Base-by-base conservation (phyloP, 2,113 vertebrate species). In the Morone chrysops region DNA sequence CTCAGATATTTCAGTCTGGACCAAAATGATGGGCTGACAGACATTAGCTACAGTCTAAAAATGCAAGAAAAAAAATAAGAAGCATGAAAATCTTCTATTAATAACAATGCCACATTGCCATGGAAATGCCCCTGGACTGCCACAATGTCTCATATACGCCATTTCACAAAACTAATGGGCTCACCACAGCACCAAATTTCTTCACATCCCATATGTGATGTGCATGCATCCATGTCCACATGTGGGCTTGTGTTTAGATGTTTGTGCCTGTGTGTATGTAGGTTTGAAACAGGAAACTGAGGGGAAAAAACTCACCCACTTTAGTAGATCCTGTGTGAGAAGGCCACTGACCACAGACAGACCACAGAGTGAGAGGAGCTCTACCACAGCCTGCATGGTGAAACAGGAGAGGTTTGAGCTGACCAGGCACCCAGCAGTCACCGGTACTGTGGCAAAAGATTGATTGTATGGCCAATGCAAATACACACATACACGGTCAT, bases 331-430 rank as follows among this genome's bases (percentile, higher is more conserved):
- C 72, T 84, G 76, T 84, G 80, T 70, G 61, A 82, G 73, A 50
- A 85, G 82, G 74, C 88, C 74, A 60, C 71, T 84, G 83, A 89
- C 90, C 88, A 89, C 90, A 87, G 84, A 72, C 59, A 16, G 25
- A 80, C 88, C 90, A 22, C 84, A 85, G 79, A 78, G 50, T 71
- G 75, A 86, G 78, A 66, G 50, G 67, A 87, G 81, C 70, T 68
- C 4, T 20, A 83, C 83, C 83, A 40, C 78, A 78, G 76, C 57
- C 31, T 76, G 69, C 80, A 38, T 1, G 7, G 74, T 79, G 62
- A 85, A 73, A 77, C 75, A 66, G 60, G 81, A 87, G 82, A 90
- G 2, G 31, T 60, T 62, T 59, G 74, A 89, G 78, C 20, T 66
- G 74, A 72, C 72, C 53, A 14, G 59, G 67, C 70, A 68, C 45